Conservation (phyloP, 2,888 invertebrate species). For the Apodemia hepburni region DNA sequence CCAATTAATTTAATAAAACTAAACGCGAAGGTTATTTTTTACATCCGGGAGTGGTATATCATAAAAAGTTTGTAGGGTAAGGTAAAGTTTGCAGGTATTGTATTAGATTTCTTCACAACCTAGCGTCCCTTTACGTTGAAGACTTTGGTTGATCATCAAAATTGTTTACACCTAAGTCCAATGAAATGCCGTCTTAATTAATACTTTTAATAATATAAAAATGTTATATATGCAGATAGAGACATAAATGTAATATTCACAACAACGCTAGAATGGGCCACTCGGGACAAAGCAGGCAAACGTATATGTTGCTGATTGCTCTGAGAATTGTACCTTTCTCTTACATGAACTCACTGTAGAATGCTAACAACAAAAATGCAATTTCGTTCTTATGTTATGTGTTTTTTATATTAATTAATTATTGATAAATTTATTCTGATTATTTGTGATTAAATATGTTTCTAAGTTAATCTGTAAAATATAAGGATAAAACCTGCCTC, state of each 20-base stretch:
- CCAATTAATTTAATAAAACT: no score
- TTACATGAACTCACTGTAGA: slow-evolving; percentile 48
- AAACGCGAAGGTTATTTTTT: no score
- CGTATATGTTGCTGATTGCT: slow-evolving; percentile 66
- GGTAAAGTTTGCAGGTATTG: no score
- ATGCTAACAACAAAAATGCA: slow-evolving; percentile 34
- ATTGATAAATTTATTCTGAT: background rate
- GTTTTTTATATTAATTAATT: background rate
- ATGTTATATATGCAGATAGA: slow-evolving; percentile 21
- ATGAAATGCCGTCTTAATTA: background rate
- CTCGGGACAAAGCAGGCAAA: slow-evolving; percentile 53
- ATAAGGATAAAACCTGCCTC: no score
- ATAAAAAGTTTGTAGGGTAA: no score
- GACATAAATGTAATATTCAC: slow-evolving; percentile 70
- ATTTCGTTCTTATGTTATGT: slow-evolving; percentile 18
- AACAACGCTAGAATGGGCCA: slow-evolving; percentile 55
- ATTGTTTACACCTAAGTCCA: no score
- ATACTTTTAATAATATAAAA: slow-evolving; percentile 3
- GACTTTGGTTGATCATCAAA: no score
- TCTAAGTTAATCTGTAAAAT: no score
- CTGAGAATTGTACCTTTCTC: slow-evolving; percentile 49
- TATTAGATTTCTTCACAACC: no score
- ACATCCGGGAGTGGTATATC: no score
- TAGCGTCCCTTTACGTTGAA: no score
- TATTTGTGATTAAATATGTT: background rate